Conservation (phyloP, 2,888 invertebrate species). For the Agrilus cyanescens region DNA sequence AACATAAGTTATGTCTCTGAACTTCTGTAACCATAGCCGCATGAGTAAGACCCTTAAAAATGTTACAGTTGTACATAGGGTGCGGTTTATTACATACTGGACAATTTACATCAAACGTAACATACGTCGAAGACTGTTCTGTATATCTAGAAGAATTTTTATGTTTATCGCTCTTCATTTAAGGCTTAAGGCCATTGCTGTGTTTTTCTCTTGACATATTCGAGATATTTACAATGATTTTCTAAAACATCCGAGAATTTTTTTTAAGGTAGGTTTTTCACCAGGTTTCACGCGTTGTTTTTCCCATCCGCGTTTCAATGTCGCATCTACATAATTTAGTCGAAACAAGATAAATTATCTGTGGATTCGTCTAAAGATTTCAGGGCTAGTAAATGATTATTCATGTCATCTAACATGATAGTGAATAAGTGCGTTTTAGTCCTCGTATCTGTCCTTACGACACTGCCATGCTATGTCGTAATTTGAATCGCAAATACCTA, state of each 20-base stretch:
- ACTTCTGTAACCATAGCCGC: constrained; percentile 1
- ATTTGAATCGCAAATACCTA: constrained; percentile 4
- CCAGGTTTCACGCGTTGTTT: not conserved
- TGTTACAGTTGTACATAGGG: not conserved
- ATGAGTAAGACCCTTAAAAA: not conserved
- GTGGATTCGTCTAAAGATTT: not conserved
- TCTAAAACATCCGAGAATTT: not conserved
- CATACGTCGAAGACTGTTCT: too few species aligned
- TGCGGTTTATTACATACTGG: too few species aligned
- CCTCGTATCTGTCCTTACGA: constrained; percentile 4
- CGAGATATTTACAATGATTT: constrained; percentile 1
- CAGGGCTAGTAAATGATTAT: constrained; percentile 2
- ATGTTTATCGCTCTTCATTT: too few species aligned
- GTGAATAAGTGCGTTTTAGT: constrained; percentile 4
- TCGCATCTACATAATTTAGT: not conserved
- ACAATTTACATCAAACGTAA: too few species aligned
- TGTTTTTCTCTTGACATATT: not conserved
- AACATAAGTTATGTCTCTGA: constrained; percentile 1
- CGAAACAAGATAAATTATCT: not conserved
- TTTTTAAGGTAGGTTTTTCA: constrained; percentile 1
- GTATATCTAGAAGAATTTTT: too few species aligned
- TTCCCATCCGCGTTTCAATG: not conserved
- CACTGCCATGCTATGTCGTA: constrained; percentile 3
- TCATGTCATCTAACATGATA: constrained; percentile 5
- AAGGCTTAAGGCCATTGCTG: too few species aligned